phyloP scores from a whole-genome alignment of 1,140 invertebrate genomes.

The Lutraria rhynchaena region DNA sequence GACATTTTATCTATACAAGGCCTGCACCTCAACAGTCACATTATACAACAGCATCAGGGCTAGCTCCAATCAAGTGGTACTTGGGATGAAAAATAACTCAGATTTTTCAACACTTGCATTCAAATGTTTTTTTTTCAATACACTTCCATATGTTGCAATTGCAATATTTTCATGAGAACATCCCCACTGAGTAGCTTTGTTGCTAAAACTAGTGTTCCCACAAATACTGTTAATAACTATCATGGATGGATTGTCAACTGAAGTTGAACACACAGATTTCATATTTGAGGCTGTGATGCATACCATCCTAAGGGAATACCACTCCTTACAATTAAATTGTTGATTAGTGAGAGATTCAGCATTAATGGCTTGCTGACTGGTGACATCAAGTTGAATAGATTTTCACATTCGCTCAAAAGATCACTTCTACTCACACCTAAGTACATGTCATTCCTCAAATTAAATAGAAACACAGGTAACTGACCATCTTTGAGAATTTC shows the following conservation, averaged over 20 bases:
- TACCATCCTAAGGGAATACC: constrained; percentile 50
- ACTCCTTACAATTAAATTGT: constrained; percentile 48
- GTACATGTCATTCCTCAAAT: not conserved
- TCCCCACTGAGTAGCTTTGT: constrained; percentile 20
- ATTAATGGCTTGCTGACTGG: constrained; percentile 22
- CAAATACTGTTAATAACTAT: not conserved
- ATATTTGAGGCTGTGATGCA: constrained; percentile 53
- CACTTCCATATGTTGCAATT: not conserved
- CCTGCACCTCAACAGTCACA: constrained; percentile 54
- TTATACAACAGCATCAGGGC: constrained; percentile 38
- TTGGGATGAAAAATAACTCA: constrained; percentile 23
- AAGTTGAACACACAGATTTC: constrained; percentile 13
- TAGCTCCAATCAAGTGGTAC: constrained; percentile 48
- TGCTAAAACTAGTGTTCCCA: not conserved
- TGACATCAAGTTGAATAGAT: not conserved
- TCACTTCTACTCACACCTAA: constrained; percentile 20
- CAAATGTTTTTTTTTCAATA: not conserved
- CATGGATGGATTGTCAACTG: not conserved
- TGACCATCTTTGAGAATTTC: not conserved
- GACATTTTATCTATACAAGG: constrained; percentile 52
- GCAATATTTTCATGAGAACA: constrained; percentile 40
- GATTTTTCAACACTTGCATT: not conserved
- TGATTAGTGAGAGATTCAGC: constrained; percentile 47
- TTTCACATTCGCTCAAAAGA: constrained; percentile 27
- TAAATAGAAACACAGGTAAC: not conserved